Percentiles rank a stretch among this genome's conserved stretches.
phyloP scores from a whole-genome alignment of 2,888 invertebrate genomes.

The Melinopterus prodromus region DNA sequence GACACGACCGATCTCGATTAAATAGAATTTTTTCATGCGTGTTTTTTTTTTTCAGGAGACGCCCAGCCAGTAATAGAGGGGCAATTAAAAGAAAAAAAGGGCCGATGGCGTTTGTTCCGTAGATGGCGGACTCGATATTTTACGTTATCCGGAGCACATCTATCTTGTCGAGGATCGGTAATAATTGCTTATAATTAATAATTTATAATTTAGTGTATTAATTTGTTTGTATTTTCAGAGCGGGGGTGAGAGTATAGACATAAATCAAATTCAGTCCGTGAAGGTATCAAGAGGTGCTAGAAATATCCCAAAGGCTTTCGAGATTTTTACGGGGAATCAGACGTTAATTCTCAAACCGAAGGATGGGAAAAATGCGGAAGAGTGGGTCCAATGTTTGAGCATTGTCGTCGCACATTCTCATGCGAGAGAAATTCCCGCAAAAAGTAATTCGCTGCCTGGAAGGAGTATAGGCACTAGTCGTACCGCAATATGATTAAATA shows the following conservation, averaged over 20 bases:
- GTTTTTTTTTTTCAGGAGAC: constrained; percentile 61
- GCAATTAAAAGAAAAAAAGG: constrained; percentile 90
- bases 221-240: constrained; percentile 66
- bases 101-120: constrained; percentile 89
- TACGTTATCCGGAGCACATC: constrained; percentile 90
- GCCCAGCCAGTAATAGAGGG: constrained; percentile 90
- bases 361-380: constrained; percentile 93
- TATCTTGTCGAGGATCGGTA: constrained; percentile 86
- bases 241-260: constrained; percentile 86
- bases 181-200: constrained; percentile 52
- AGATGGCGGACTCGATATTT: constrained; percentile 95
- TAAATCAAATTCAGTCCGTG: constrained; percentile 94
- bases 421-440: constrained; percentile 65
- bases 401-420: constrained; percentile 92
- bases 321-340: constrained; percentile 94
- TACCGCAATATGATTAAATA: constrained; percentile 50
- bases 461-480: constrained; percentile 60
- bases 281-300: constrained; percentile 90
- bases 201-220: background rate
- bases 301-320: constrained; percentile 95
- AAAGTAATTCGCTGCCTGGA: constrained; percentile 62
- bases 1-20: too few relatives aligned
- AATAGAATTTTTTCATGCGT: too few relatives aligned
- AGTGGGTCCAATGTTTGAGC: constrained; percentile 95
- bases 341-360: constrained; percentile 93